Evolutionary conservation across 1,140 invertebrate species (phyloP).

Genomic region (Diachasma alloeum): DNA sequence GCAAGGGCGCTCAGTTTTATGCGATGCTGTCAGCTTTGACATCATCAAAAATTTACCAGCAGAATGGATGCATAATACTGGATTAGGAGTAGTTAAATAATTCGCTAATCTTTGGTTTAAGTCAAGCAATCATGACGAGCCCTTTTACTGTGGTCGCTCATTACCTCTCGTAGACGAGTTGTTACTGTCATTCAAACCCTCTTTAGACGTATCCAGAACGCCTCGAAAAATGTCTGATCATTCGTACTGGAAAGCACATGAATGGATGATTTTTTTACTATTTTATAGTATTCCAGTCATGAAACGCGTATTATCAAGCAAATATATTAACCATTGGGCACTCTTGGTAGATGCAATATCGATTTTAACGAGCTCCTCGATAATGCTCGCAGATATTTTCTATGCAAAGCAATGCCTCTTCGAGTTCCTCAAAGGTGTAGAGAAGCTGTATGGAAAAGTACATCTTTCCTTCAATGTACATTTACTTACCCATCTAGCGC

Average conservation of each 20-base stretch:
- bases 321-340: conserved; percentile 24
- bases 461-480: conserved; percentile 38
- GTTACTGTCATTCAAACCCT: no score
- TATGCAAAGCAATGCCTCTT: conserved; percentile 28
- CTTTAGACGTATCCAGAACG: conserved; percentile 39
- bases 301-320: not conserved
- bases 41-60: conserved; percentile 33
- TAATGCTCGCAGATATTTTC: conserved; percentile 24
- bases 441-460: conserved; percentile 29
- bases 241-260: conserved; percentile 45
- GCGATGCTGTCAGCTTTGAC: conserved; percentile 34
- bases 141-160: conserved; percentile 37
- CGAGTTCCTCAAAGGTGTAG: conserved; percentile 33
- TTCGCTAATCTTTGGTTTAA: conserved; percentile 41
- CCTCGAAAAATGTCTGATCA: conserved; percentile 37
- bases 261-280: conserved; percentile 41
- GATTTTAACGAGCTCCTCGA: conserved; percentile 26
- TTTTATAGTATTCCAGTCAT: conserved; percentile 35
- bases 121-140: conserved; percentile 22
- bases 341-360: conserved; percentile 32
- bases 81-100: conserved; percentile 35
- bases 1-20: conserved; percentile 32
- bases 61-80: conserved; percentile 46
- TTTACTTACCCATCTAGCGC: conserved; percentile 27
- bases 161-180: conserved; percentile 31